Evolutionary conservation across 2,113 vertebrate species (phyloP).

Genomic region (Centropus bengalensis): DNA sequence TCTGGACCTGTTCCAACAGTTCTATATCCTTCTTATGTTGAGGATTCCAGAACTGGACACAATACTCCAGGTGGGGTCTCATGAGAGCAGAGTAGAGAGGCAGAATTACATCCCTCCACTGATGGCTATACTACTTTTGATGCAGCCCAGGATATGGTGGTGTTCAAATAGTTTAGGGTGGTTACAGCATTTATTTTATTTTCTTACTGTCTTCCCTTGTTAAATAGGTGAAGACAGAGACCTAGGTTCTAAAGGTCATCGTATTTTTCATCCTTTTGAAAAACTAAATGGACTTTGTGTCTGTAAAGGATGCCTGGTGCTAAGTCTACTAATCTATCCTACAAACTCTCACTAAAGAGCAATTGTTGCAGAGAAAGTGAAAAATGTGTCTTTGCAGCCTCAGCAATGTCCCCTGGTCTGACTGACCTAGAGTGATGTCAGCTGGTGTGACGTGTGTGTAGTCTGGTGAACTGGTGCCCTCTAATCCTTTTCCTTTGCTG

Average conservation of each 20-base stretch:
- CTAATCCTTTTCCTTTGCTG: background rate
- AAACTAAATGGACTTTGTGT: background rate
- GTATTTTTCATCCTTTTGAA: background rate
- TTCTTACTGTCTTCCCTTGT: background rate
- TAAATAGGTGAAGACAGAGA: background rate
- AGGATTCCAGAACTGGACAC: too few relatives aligned
- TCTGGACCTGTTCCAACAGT: too few relatives aligned
- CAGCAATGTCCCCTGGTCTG: background rate
- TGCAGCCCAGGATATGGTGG: too few relatives aligned
- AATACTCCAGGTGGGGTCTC: too few relatives aligned
- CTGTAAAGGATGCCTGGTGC: background rate
- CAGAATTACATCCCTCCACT: too few relatives aligned
- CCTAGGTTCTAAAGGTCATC: rapidly evolving
- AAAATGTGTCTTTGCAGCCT: background rate
- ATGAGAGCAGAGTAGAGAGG: too few relatives aligned
- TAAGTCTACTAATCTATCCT: background rate
- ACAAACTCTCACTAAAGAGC: background rate
- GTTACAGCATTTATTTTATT: background rate
- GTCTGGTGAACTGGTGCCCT: background rate
- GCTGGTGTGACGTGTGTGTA: background rate
- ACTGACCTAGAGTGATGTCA: background rate
- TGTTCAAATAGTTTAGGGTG: background rate
- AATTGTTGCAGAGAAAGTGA: background rate
- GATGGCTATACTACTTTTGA: too few relatives aligned
- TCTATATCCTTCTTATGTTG: too few relatives aligned